Evolutionary conservation across 1,140 invertebrate species (phyloP).

Genomic region (Idris sp.): DNA sequence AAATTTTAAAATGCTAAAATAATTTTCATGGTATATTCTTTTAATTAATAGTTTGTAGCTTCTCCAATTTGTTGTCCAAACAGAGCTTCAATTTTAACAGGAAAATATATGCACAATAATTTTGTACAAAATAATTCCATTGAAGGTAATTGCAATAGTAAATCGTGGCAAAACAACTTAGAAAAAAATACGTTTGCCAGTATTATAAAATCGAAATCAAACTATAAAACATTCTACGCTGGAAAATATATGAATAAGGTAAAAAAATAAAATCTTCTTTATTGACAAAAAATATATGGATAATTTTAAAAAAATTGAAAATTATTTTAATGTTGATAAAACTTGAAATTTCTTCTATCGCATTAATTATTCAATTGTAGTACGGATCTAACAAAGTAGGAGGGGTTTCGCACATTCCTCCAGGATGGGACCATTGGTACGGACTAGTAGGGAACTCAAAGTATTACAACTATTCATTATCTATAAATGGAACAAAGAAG

Average conservation of each 20-base stretch:
- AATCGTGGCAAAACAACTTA: constrained; percentile 81
- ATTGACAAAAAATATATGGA: no score
- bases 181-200: constrained; percentile 85
- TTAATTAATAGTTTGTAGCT: constrained; percentile 82
- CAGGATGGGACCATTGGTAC: constrained; percentile 90
- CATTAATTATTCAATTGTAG: no score
- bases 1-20: background rate
- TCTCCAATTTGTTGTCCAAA: constrained; percentile 94
- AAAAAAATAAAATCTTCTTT: no score
- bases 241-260: constrained; percentile 93
- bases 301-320: no score
- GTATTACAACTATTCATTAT: constrained; percentile 93
- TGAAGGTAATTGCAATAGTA: constrained; percentile 85
- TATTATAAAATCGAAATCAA: constrained; percentile 80
- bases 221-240: constrained; percentile 89
- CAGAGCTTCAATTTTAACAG: constrained; percentile 90
- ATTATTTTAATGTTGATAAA: no score
- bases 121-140: constrained; percentile 87
- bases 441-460: constrained; percentile 90
- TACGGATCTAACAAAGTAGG: constrained; percentile 73
- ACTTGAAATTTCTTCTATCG: no score
- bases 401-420: constrained; percentile 83
- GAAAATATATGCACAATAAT: constrained; percentile 91
- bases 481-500: constrained; percentile 85
- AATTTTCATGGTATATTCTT: constrained; percentile 12